Percentiles rank a stretch among this genome's conserved stretches.
Conservation (phyloP, 2,113 vertebrate genomes). For the Uropsilus gracilis region DNA sequence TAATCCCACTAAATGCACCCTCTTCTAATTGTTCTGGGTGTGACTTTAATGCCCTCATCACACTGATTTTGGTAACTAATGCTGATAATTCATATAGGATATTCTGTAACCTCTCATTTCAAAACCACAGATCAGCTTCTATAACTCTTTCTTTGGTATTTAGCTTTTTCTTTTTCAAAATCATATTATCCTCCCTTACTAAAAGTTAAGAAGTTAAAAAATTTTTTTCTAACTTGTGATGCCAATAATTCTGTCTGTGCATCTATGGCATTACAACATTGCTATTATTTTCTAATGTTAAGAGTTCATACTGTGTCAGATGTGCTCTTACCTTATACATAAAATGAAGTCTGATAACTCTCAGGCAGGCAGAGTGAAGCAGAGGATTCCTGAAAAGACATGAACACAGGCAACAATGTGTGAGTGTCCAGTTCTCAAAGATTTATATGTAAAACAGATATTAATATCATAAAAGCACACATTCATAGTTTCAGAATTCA, state of each 20-base stretch:
- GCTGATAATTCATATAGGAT: not conserved
- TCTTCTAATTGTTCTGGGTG: not conserved
- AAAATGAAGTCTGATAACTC: not conserved
- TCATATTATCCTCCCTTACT: not conserved
- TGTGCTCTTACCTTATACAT: not conserved
- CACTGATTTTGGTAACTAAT: not conserved
- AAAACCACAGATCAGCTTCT: not conserved
- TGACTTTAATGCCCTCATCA: not conserved
- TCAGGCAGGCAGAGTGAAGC: not conserved
- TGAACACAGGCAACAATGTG: not conserved
- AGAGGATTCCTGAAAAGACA: not conserved
- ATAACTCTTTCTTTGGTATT: not conserved
- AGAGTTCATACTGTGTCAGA: not conserved
- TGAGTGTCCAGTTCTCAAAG: not conserved
- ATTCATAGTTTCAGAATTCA: not conserved
- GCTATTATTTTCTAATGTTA: not conserved
- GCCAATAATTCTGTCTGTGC: not conserved
- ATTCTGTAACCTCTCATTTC: not conserved
- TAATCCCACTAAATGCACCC: not conserved
- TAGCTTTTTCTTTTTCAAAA: not conserved
- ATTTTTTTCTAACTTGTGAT: not conserved
- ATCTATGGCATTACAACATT: not conserved
- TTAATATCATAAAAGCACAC: not conserved
- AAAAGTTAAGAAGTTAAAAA: not conserved
- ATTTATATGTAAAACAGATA: not conserved